Conservation (phyloP, 2,797 vertebrate species). For the Rhodeus uyekii region DNA sequence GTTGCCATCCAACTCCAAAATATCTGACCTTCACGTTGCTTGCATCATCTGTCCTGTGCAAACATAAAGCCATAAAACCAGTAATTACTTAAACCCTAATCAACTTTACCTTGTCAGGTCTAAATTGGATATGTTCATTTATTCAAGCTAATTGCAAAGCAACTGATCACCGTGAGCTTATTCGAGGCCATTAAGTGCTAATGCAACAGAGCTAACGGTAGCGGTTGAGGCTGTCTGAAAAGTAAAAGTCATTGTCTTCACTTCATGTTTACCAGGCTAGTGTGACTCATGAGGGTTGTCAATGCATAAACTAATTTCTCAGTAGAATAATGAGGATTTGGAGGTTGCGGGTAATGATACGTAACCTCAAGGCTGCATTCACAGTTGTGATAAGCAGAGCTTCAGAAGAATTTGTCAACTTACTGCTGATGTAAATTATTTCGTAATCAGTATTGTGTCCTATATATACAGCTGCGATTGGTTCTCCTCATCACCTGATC, state of each 20-base stretch:
- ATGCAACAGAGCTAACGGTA: not conserved
- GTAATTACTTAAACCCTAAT: constrained; percentile 16
- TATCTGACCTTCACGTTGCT: constrained; percentile 2
- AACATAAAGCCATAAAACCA: not conserved
- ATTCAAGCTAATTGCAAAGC: constrained; percentile 26
- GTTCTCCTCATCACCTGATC: no score
- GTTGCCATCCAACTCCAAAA: not conserved
- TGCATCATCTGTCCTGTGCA: not conserved
- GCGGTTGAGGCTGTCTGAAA: not conserved
- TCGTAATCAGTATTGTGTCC: not conserved
- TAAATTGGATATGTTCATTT: constrained; percentile 31
- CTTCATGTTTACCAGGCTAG: not conserved
- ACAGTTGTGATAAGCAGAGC: not conserved
- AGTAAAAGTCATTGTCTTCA: constrained; percentile 23
- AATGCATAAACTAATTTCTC: constrained; percentile 18
- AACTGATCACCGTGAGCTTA: constrained; percentile 17
- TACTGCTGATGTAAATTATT: not conserved
- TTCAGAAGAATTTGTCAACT: not conserved
- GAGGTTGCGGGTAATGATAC: constrained; percentile 6
- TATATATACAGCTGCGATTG: no score
- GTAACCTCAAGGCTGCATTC: not conserved
- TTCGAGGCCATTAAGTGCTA: constrained; percentile 1
- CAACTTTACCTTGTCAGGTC: constrained; percentile 15
- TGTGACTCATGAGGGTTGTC: constrained; percentile 24
- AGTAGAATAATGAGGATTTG: constrained; percentile 18